Percentiles rank a stretch among this genome's conserved stretches.
phyloP scores from a whole-genome alignment of 2,888 invertebrate genomes.

The Escarpia spicata region DNA sequence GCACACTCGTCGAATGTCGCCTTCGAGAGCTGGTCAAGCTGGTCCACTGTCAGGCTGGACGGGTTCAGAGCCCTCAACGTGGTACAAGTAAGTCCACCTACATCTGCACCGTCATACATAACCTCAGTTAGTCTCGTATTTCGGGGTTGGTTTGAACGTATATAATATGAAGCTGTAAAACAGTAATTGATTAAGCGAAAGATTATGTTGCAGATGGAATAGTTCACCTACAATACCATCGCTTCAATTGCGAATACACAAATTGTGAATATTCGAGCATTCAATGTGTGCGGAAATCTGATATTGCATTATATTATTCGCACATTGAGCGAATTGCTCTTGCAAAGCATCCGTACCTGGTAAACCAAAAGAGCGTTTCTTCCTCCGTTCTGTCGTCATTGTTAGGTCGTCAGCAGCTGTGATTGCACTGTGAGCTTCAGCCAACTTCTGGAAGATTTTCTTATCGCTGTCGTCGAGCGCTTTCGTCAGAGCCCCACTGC shows the following conservation, averaged over 20 bases:
- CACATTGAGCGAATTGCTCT: no score
- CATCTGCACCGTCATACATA: background rate
- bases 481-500: background rate
- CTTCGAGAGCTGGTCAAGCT: background rate
- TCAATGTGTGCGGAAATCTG: background rate
- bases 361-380: background rate
- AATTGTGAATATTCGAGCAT: no score
- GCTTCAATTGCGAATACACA: no score
- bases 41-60: background rate
- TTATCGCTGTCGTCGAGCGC: background rate
- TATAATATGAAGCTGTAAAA: no score
- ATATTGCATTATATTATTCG: background rate
- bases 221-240: no score
- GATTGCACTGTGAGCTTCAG: background rate
- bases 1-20: background rate
- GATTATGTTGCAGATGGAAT: no score
- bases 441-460: background rate
- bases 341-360: background rate
- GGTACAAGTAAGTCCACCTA: background rate
- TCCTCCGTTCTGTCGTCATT: background rate
- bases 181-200: no score
- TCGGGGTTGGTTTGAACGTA: no score
- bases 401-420: background rate
- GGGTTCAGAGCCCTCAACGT: background rate
- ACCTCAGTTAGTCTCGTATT: no score